Percentiles rank a stretch among this genome's conserved stretches.
Evolutionary conservation across 2,113 vertebrate species (phyloP).

Genomic region (Nothocercus julius): DNA sequence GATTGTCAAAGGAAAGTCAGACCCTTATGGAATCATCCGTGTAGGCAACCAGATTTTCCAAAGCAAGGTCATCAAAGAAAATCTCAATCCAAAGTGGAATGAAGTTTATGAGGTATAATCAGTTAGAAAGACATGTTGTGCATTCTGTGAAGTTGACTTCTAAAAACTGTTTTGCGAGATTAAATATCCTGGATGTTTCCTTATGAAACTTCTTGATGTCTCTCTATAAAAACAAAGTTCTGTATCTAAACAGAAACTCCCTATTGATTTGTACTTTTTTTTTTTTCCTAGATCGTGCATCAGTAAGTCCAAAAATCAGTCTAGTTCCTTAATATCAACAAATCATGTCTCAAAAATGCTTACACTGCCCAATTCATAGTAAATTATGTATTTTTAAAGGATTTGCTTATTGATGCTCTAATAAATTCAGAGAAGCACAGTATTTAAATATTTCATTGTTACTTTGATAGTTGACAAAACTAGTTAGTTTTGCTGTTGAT

Average conservation of each 20-base stretch:
- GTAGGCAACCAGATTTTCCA: constrained; percentile 88
- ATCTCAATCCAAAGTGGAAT: constrained; percentile 91
- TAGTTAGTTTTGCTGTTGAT: not conserved
- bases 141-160: not conserved
- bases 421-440: not conserved
- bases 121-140: not conserved
- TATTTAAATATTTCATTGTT: not conserved
- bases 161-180: not conserved
- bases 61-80: constrained; percentile 93
- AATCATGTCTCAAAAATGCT: not conserved
- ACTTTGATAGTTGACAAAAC: not conserved
- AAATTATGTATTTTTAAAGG: not conserved
- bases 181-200: not conserved
- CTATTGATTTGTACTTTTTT: not conserved
- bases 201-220: not conserved
- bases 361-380: not conserved
- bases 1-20: constrained; percentile 94
- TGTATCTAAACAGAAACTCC: not conserved
- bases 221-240: not conserved
- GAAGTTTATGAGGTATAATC: constrained; percentile 92
- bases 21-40: constrained; percentile 91
- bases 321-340: not conserved
- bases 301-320: not conserved
- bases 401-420: not conserved
- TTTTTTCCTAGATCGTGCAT: not conserved